Conservation (phyloP, 2,113 vertebrate genomes). For the Prietella phreatophila region DNA sequence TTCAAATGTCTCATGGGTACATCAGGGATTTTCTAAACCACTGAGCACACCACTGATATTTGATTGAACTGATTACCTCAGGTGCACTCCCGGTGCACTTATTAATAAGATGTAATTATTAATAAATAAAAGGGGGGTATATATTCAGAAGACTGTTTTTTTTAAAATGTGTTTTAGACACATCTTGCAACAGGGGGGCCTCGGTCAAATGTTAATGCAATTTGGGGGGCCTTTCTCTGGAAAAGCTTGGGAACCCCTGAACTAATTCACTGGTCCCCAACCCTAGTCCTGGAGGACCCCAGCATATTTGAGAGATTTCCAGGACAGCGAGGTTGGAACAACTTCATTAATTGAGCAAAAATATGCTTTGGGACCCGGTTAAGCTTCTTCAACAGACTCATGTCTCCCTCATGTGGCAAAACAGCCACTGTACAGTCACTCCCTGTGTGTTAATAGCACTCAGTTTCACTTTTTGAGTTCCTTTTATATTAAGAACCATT, state of each 20-base stretch:
- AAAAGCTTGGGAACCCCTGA: too few relatives aligned
- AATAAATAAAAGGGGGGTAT: too few relatives aligned
- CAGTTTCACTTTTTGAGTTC: not conserved
- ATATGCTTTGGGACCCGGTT: not conserved
- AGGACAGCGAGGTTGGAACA: not conserved
- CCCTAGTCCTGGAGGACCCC: not conserved
- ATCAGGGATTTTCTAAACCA: not conserved
- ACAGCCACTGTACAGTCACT: not conserved
- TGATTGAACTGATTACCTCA: not conserved
- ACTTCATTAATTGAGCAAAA: not conserved
- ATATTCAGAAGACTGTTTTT: too few relatives aligned
- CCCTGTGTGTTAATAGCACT: not conserved
- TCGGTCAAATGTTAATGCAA: too few relatives aligned
- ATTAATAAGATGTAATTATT: too few relatives aligned
- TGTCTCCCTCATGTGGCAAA: conserved; percentile 37
- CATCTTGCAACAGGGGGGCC: too few relatives aligned
- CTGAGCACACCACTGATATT: not conserved
- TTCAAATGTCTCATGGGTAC: not conserved
- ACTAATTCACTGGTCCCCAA: not conserved
- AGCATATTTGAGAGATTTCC: not conserved
- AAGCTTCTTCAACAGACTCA: not conserved
- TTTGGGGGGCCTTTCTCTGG: too few relatives aligned
- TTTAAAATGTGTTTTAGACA: too few relatives aligned
- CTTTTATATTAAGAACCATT: not conserved
- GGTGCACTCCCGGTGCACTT: too few relatives aligned